Evolutionary conservation across 2,113 vertebrate species (phyloP), one percentile per base, ranked within the genome.

Genomic region (Zosterops hypoxanthus): DNA sequence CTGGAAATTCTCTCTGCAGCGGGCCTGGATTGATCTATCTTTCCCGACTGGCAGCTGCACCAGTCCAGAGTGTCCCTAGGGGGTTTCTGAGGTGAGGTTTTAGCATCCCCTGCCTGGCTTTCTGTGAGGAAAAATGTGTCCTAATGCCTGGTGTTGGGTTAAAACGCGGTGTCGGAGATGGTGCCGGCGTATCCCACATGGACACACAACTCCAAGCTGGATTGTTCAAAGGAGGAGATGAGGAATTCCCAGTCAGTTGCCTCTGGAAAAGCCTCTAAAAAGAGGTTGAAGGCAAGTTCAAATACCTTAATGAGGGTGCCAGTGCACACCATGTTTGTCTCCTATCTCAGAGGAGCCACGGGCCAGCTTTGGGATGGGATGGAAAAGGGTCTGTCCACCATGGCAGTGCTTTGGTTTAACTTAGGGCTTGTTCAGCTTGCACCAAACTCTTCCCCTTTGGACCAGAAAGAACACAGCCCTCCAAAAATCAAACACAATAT

Each of bases 101-200:
- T 69, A 55, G 33, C 7, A 3, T 5, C 5, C 5, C 1, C 24
- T 26, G 34, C 59, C 5, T 1, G 12, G 23, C 55, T 50, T 85
- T 63, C 55, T 29, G 5, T 36, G 34, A n/a, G 56, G n/a, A 75
- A 21, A 8, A 29, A 42, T 0, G 0, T 6, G 8, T 76, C 68
- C 18, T 3, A 14, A 36, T 5, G 0, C 31, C 47, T 53, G 52
- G 23, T 64, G 12, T 33, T 50, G 56, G 17, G 41, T 47, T 79
- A 21, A 79, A 55, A 47, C 10, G 0, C 0, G 8, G 33, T 8
- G 28, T 8, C 8, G 21, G 68, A 81, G 36, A 11, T 9, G 12
- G 41, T 36, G 31, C 19, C 0, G 1, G 60, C 0, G 0, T 7
- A 21, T 60, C 56, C 49, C 16, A 8, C 4, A 4, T 8, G 49